Base-by-base conservation (phyloP, 2,888 invertebrate species). In the Meteorus cinctellus region DNA sequence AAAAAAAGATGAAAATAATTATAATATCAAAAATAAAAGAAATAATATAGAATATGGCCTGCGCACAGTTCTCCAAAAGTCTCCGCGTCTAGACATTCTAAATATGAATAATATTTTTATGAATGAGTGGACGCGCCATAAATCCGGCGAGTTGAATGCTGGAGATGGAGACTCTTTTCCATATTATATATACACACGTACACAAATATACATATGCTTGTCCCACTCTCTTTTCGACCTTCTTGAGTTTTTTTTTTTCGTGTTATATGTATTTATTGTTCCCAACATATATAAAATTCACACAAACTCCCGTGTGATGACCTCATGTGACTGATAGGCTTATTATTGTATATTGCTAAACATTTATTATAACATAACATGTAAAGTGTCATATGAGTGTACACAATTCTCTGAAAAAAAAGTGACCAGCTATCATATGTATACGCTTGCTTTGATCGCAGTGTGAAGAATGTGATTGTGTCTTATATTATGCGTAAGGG, bases 21-120 rank as follows among this genome's bases (percentile, higher is more conserved):
- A 63, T 55, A 63, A 71, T 41, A 66, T 12, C 2, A 12, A 12
- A 70, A 60, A 51, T 41, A 27, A 59, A 65, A 68, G 19, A 62
- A 60, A 29, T 66, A 41, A 77, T 34, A 59, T 31, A 67, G 41
- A 76, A 76, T 66, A 73, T 76, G 68, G 73, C 60, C 74, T 69
- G 60, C 8, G 19, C 5, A 19, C 19, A 65, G 73, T 71, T 65
- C 68, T 74, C 77, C 71, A 48, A 74, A 72, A 77, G 66, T 73
- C 77, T 45, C 72, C 78, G 73, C 82, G 87, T 88, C 87, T 87
- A 87, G 88, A 87, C 87, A 84, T 86, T 87, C 86, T 86, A 87
- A 89, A 89, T 89, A 88, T 88, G 88, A 89, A 89, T 88, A 88
- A 88, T 89, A 89, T 88, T 89, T 88, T 89, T 88, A 88, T 88